Evolutionary conservation across 2,113 vertebrate genomes (phyloP), one percentile per base, ranked within the genome.

Genomic region (Sinocyclocheilus anshuiensis): DNA sequence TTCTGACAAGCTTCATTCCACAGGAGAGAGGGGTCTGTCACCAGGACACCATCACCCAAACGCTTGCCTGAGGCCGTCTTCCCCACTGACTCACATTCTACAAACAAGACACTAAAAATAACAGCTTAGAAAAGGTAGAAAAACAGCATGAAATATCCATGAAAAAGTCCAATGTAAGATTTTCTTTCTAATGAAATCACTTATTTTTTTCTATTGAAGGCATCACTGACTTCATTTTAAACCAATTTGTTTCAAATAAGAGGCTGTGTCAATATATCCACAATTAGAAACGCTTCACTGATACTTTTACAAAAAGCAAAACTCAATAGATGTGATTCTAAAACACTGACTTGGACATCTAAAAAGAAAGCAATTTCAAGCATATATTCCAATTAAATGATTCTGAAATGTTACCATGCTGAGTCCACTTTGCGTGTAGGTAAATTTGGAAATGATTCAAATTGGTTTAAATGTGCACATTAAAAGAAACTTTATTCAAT

Each of bases 41-140:
- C 24, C 81, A 87, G 67, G 85, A 78, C 82, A 45, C 57, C 33
- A 83, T 77, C 57, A 84, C 87, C 82, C 88, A 84, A 87, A 90
- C 39, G 84, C 88, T 86, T 85, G 89, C 88, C 86, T 33, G 75
- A 15, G 84, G 89, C 88, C 65, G 42, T 86, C 33, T 84, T 83
- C 80, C 69, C 87, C 67, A 79, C 82, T 83, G 75, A 85, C 83
- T 84, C 79, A 81, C 76, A 80, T 87, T 85, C 86, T 77, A 88
- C 87, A 89, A 89, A 88, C 87, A 89, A 88, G 69, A 85, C 48
- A 55, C 84, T 84, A 85, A 86, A 90, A 90, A 91, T 90, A 88
- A 88, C 76, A 15, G 24, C 75, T 20, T 24, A 50, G 59, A 80
- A 87, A 86, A 84, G 86, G 86, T 86, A 83, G 53, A 50, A 76